phyloP scores from a whole-genome alignment of 2,888 invertebrate genomes.

The Morinoia aosen region DNA sequence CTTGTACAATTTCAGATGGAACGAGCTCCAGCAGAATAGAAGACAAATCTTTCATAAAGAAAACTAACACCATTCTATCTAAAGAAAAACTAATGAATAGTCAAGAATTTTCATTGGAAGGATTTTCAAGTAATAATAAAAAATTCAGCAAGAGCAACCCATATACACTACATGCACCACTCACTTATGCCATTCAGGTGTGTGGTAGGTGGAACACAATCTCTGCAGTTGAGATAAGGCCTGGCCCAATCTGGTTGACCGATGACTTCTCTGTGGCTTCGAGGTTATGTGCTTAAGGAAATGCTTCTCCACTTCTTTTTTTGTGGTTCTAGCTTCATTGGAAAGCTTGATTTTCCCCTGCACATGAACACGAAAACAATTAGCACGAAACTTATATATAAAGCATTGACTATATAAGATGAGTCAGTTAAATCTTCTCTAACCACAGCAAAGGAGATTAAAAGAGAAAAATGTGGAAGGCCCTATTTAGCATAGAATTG shows the following conservation, averaged over 20 bases:
- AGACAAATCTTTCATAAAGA: neutral
- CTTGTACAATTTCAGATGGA: too few relatives aligned
- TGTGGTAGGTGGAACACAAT: neutral
- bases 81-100: neutral
- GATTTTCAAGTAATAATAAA: neutral
- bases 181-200: constrained; percentile 23
- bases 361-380: neutral
- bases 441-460: too few relatives aligned
- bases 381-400: neutral
- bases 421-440: too few relatives aligned
- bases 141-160: neutral
- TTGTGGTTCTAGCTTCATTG: neutral
- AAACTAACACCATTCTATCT: neutral
- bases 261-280: constrained; percentile 26
- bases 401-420: neutral
- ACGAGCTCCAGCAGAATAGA: too few relatives aligned
- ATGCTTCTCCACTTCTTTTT: neutral
- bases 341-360: neutral
- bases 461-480: too few relatives aligned
- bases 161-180: neutral
- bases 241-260: neutral
- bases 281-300: neutral
- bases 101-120: neutral
- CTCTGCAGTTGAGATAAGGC: neutral
- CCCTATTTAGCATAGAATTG: too few relatives aligned